phyloP scores from a whole-genome alignment of 2,888 invertebrate species.

The Agonum fuliginosum region DNA sequence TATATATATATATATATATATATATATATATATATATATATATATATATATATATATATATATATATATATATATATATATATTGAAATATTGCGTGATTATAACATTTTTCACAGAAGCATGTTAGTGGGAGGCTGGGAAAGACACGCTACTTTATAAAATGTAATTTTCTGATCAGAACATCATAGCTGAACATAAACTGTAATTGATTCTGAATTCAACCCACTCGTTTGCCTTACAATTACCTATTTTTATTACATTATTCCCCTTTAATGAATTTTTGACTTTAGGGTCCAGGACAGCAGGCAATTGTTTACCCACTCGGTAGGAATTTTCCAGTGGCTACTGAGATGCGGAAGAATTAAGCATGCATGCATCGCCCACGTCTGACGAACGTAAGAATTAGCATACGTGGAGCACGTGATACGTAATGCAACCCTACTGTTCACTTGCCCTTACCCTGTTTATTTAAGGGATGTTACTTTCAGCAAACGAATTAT shows the following conservation, averaged over 20 bases:
- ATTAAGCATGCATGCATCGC: conserved; percentile 16
- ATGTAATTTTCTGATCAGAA: no score
- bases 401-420: conserved; percentile 38
- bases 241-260: conserved; percentile 27
- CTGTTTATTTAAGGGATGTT: conserved; percentile 43
- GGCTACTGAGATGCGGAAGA: conserved; percentile 34
- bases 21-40: no score
- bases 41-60: no score
- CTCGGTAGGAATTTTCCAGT: conserved; percentile 13
- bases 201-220: no score
- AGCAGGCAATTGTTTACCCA: neutral
- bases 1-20: no score
- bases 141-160: no score
- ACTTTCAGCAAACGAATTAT: conserved; percentile 23
- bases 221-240: no score
- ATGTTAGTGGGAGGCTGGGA: no score
- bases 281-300: neutral
- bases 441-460: conserved; percentile 29
- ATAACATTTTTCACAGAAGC: no score
- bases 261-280: neutral
- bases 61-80: no score
- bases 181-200: no score
- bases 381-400: conserved; percentile 15
- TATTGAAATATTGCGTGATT: no score
- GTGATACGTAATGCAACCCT: neutral